A percentile compares a stretch with the other conserved stretches of the same genome.
phyloP scores from a whole-genome alignment of 2,888 invertebrate genomes.

The Bellardia bayeri region DNA sequence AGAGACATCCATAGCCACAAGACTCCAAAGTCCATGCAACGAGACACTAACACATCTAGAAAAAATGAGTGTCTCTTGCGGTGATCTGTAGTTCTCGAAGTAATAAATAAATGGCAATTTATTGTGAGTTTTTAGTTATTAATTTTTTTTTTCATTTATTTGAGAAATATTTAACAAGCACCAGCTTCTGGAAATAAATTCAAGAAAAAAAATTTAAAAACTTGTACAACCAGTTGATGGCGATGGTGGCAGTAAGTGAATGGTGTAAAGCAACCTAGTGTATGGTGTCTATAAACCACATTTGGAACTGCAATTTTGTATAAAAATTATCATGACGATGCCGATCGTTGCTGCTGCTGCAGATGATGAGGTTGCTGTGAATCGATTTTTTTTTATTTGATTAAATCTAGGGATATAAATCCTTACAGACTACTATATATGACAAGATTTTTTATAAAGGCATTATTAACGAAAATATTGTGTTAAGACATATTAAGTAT shows the following conservation, averaged over 20 bases:
- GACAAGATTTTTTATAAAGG: too few relatives aligned
- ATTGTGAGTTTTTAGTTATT: constrained; percentile 29
- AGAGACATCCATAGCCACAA: constrained; percentile 27
- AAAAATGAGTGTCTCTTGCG: constrained; percentile 42
- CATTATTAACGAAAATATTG: too few relatives aligned
- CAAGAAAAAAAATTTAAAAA: constrained; percentile 23
- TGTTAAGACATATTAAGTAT: too few relatives aligned
- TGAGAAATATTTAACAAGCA: constrained; percentile 12
- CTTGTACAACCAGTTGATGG: constrained; percentile 58
- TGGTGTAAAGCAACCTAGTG: constrained; percentile 9
- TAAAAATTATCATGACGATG: constrained; percentile 36
- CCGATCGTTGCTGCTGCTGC: background rate
- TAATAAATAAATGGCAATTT: constrained; percentile 54
- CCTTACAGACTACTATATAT: too few relatives aligned
- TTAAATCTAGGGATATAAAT: too few relatives aligned
- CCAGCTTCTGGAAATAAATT: constrained; percentile 34
- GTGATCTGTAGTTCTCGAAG: constrained; percentile 51
- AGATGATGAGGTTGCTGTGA: background rate
- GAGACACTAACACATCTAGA: constrained; percentile 20
- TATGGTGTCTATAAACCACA: constrained; percentile 61
- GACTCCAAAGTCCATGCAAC: constrained; percentile 67
- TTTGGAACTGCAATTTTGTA: constrained; percentile 48
- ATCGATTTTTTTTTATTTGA: too few relatives aligned
- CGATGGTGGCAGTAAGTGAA: constrained; percentile 4
- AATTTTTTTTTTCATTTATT: constrained; percentile 2